A percentile compares a stretch with the other conserved stretches of the same genome.
phyloP scores from a whole-genome alignment of 2,888 invertebrate species.

The Platynereis dumerilii region DNA sequence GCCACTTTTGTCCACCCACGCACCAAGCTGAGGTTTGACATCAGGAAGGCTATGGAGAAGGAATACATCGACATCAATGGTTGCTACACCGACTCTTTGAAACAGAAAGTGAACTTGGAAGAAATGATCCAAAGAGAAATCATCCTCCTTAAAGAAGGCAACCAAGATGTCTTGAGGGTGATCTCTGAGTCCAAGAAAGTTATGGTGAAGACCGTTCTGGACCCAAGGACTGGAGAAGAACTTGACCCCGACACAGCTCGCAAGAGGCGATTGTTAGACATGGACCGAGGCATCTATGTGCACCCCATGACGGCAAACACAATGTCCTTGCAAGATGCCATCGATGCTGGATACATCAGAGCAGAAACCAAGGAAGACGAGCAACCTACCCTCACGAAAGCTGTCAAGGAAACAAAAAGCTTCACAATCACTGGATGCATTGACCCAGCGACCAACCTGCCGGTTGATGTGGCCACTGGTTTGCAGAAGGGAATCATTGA shows the following conservation, averaged over 20 bases:
- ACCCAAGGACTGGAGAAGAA: constrained; percentile 82
- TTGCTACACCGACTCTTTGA: constrained; percentile 73
- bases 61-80: constrained; percentile 34
- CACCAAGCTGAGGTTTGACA: constrained; percentile 14
- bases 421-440: constrained; percentile 81
- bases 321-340: constrained; percentile 45
- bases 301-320: constrained; percentile 73
- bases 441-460: constrained; percentile 86
- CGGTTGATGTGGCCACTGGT: constrained; percentile 73
- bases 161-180: background rate
- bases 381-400: constrained; percentile 70
- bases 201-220: constrained; percentile 76
- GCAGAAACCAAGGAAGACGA: constrained; percentile 72
- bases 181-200: constrained; percentile 66
- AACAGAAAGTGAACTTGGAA: constrained; percentile 48
- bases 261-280: constrained; percentile 68
- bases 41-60: constrained; percentile 33
- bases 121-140: constrained; percentile 82
- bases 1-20: constrained; percentile 33
- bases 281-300: constrained; percentile 31
- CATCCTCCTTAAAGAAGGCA: constrained; percentile 23
- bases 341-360: constrained; percentile 43
- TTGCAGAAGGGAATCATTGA: constrained; percentile 79
- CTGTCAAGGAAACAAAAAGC: constrained; percentile 57
- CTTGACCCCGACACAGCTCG: constrained; percentile 84